Conservation (phyloP, 2,888 invertebrate genomes). For the Alcis repandata region DNA sequence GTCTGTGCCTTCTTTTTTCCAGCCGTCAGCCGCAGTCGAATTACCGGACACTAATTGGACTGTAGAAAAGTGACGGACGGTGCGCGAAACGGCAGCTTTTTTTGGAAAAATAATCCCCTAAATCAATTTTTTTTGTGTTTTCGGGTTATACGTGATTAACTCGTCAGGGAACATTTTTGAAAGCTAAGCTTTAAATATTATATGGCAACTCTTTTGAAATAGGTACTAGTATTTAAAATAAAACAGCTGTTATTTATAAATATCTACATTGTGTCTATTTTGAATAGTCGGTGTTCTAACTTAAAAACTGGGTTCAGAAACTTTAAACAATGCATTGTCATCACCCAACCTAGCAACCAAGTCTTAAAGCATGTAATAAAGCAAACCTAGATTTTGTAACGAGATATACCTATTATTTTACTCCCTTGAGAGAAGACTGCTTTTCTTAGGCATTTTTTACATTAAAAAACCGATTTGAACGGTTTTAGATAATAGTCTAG, state of each 20-base stretch:
- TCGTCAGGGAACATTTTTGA: constrained; percentile 20
- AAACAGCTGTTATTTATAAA: neutral
- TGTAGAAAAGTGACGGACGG: constrained; percentile 83
- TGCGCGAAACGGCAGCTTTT: constrained; percentile 70
- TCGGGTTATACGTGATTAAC: constrained; percentile 46
- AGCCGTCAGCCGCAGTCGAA: constrained; percentile 80
- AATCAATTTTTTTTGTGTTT: constrained; percentile 55
- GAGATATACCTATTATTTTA: no score
- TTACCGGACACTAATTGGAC: constrained; percentile 86
- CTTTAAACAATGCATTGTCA: no score
- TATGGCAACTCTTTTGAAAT: constrained; percentile 5
- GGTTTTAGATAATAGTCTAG: no score
- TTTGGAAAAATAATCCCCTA: constrained; percentile 59
- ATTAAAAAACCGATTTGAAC: no score
- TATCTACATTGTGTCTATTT: no score
- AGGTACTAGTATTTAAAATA: neutral
- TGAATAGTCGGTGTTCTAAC: no score
- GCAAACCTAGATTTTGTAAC: no score
- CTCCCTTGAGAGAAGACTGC: no score
- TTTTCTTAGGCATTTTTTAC: no score
- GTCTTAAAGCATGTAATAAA: no score
- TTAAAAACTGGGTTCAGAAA: no score
- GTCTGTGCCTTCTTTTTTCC: constrained; percentile 76
- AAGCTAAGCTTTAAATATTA: constrained; percentile 33
- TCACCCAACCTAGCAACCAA: no score